phyloP scores from a whole-genome alignment of 2,113 vertebrate species.

The Hypocryptadius cinnamomeus region DNA sequence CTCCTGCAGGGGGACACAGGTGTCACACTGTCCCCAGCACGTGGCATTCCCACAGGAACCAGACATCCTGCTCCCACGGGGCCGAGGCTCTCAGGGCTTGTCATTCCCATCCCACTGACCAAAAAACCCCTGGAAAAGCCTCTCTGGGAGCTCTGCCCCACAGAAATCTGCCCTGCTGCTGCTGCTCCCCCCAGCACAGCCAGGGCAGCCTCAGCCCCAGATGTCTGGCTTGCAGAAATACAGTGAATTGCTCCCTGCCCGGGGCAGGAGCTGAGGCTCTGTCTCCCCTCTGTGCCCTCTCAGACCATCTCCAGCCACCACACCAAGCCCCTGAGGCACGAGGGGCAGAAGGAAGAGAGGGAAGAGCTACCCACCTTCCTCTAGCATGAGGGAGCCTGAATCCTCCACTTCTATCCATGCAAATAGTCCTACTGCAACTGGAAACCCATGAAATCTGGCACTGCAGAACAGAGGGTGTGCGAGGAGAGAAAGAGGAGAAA shows the following conservation, averaged over 20 bases:
- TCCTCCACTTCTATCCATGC: conserved; percentile 24
- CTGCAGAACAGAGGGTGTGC: not conserved
- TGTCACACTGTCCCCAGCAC: rapidly evolving
- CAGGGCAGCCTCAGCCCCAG: not conserved
- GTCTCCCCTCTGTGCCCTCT: not conserved
- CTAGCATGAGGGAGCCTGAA: conserved; percentile 15
- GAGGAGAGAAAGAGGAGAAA: conserved; percentile 14
- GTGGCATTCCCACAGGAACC: not conserved
- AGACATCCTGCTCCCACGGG: not conserved
- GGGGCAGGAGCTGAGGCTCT: not conserved
- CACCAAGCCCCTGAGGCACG: not conserved
- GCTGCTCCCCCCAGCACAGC: not conserved
- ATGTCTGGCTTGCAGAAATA: rapidly evolving
- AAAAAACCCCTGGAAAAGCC: not conserved
- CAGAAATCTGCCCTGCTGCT: not conserved
- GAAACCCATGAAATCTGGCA: not conserved
- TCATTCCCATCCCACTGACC: not conserved
- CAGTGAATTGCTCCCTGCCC: not conserved
- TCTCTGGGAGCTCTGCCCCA: not conserved
- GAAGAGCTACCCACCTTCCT: conserved; percentile 21
- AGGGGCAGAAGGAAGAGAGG: not conserved
- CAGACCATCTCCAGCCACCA: not conserved
- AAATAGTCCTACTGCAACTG: conserved; percentile 1
- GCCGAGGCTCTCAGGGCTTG: not conserved
- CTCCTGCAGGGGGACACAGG: not conserved